Evolutionary conservation across 2,797 vertebrate genomes (phyloP), one percentile per base, ranked within the genome.

Genomic region (Hybognathus amarus): DNA sequence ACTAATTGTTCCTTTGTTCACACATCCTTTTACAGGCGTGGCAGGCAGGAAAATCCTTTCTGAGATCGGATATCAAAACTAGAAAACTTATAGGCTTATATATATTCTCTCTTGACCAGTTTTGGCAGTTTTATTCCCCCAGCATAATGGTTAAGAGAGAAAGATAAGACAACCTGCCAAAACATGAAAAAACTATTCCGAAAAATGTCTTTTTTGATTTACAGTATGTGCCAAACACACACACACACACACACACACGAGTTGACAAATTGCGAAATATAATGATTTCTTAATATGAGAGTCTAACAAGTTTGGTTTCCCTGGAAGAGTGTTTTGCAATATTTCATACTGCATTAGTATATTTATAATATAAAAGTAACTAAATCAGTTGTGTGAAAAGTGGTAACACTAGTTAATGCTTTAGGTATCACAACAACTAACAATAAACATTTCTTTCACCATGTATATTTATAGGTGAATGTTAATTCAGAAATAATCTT

Each of bases 1-100:
- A 27, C 77, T 89, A 84, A 93, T 92, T 90, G 91, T 91, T 93
- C 87, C 87, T 92, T 94, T 94, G 92, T 93, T 93, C 64, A 76
- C 83, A 88, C 83, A 93, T 94, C 93, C 92, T 94, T 86, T 82
- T 88, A 80, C 84, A 70, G 73, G 87, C 88, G 85, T 89, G 87
- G 82, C 76, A 86, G 76, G 33, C 88, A 87, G 85, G 67, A 73
- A 82, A 88, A 82, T 52, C 45, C 91, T 91, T 64, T 75, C 9
- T 10, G 56, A 42, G 66, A 80, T 73, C 33, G 1, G 54, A 40
- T 80, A 52, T 52, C 30, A 74, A 18, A 56, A 75, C n/a, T 24
- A 47, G 22, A 69, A 71, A 30, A 18, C 3, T 22, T 7, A 61
- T 15, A 67, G 66, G n/a, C 13, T 59, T n/a, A 68, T 42, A 18